phyloP scores from a whole-genome alignment of 2,888 invertebrate genomes.

The Eupithecia subumbrata region DNA sequence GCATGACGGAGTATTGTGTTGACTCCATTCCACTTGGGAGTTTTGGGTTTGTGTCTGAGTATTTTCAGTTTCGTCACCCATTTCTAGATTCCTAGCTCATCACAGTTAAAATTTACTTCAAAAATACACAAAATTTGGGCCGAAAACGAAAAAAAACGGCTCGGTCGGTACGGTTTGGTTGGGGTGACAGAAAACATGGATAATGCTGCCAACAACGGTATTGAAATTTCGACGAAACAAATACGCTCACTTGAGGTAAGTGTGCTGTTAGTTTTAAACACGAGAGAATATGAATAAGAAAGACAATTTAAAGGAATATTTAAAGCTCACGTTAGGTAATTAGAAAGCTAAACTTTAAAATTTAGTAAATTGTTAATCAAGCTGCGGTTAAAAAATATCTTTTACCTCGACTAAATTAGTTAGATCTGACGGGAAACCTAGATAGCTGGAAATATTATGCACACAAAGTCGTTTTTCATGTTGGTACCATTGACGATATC shows the following conservation, averaged over 20 bases:
- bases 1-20: slow-evolving; percentile 66
- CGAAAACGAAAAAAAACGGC: background rate
- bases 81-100: slow-evolving; percentile 44
- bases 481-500: background rate
- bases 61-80: slow-evolving; percentile 69
- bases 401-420: background rate
- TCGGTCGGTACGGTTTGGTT: background rate
- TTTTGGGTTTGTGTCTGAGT: slow-evolving; percentile 81
- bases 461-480: background rate
- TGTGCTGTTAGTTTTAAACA: background rate
- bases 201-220: background rate
- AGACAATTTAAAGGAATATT: background rate
- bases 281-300: background rate
- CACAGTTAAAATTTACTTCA: slow-evolving; percentile 8
- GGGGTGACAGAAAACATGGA: background rate
- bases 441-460: background rate
- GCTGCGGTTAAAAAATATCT: background rate
- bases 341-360: background rate
- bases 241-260: background rate
- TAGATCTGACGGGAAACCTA: background rate
- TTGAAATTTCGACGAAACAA: background rate
- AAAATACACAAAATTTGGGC: background rate
- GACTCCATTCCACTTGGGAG: slow-evolving; percentile 78
- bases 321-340: background rate
- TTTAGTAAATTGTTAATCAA: background rate